A percentile compares a stretch with the other conserved stretches of the same genome.
Conservation (phyloP, 1,140 invertebrate species). For the Metopolophium dirhodum region DNA sequence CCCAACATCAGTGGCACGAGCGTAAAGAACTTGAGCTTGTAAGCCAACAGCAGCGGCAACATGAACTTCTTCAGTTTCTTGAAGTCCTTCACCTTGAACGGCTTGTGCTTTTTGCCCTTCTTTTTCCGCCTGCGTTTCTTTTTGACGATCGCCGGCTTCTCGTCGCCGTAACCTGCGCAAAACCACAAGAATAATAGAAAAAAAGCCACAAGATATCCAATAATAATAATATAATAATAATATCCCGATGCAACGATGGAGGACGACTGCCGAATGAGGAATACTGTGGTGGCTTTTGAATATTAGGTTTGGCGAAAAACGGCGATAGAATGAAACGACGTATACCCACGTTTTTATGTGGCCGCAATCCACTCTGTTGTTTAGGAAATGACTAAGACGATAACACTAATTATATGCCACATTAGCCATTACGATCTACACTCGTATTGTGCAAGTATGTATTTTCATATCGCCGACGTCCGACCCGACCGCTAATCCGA, state of each 20-base stretch:
- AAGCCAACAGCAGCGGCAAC: constrained; percentile 77
- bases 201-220: background rate
- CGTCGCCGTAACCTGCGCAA: constrained; percentile 53
- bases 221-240: background rate
- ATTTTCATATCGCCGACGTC: background rate
- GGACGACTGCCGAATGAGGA: background rate
- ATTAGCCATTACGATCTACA: background rate
- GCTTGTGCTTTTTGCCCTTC: constrained; percentile 59
- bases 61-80: constrained; percentile 71
- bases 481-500: background rate
- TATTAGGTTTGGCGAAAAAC: background rate
- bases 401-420: too few species aligned
- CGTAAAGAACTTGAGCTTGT: constrained; percentile 82
- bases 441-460: too few species aligned
- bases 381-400: background rate
- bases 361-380: background rate
- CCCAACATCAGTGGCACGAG: constrained; percentile 77
- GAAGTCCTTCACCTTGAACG: constrained; percentile 67
- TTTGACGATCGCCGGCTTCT: constrained; percentile 56
- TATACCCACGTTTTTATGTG: background rate
- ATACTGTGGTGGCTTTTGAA: background rate
- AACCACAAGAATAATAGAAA: background rate
- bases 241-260: background rate
- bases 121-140: constrained; percentile 58
- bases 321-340: too few species aligned